Evolutionary conservation across 2,797 vertebrate species (phyloP).

Genomic region (Manis javanica): DNA sequence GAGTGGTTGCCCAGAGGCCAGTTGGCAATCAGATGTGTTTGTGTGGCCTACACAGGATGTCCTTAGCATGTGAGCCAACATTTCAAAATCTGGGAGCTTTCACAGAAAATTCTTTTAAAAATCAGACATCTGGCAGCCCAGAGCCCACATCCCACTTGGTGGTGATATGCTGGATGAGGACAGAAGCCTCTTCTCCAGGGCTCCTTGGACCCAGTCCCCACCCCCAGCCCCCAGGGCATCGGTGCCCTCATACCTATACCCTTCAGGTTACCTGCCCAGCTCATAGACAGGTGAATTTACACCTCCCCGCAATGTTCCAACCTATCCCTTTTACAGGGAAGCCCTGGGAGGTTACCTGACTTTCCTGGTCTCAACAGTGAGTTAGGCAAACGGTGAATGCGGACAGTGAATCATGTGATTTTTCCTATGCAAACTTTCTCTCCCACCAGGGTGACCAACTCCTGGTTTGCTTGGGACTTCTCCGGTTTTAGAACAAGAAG

Average conservation of each 20-base stretch:
- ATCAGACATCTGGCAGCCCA: neutral
- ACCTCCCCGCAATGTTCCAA: neutral
- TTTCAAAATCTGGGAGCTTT: slow-evolving; percentile 17
- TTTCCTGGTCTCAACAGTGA: neutral
- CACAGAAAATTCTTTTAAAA: neutral
- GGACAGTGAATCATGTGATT: neutral
- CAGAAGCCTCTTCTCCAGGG: neutral
- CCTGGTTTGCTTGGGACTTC: neutral
- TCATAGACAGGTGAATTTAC: rapidly evolving
- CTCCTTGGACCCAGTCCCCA: neutral
- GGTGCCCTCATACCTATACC: neutral
- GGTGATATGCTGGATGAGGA: rapidly evolving
- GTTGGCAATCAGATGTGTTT: neutral
- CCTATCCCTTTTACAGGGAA: neutral
- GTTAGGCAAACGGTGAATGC: neutral
- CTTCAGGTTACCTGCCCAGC: neutral
- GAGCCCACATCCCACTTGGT: neutral
- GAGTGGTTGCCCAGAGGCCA: neutral
- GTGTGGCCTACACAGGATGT: neutral
- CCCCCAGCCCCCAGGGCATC: neutral
- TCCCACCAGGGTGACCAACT: neutral
- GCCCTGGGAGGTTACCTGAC: neutral
- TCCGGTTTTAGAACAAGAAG: neutral
- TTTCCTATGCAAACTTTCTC: neutral
- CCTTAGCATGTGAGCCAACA: neutral